These are phyloP conservation scores for Porites evermanni DNA, from an alignment of 92 coral and sea anemone genomes.

Conservation along the genomic window DNA sequence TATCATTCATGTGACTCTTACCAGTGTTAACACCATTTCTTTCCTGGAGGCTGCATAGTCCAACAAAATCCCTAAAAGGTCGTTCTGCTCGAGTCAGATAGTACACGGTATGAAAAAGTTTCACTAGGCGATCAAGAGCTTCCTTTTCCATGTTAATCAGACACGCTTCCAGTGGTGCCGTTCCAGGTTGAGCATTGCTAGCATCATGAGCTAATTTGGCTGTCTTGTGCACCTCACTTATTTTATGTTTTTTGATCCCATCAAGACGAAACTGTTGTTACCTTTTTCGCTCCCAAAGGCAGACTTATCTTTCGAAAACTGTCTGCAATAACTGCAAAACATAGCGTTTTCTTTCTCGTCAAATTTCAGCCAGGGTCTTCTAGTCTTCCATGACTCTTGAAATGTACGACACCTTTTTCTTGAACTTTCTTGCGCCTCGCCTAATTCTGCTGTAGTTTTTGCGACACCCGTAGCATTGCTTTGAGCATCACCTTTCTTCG, in stretches of 20 bases:
- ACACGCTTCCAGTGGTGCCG: too few species aligned
- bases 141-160: too few species aligned
- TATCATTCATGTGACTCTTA: too few species aligned
- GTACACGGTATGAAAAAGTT: too few species aligned
- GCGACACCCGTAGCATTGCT: conserved; percentile 25
- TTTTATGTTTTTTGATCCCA: conserved; percentile 29
- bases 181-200: too few species aligned
- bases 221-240: conserved; percentile 13
- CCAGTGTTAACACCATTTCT: too few species aligned
- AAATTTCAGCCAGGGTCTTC: conserved; percentile 46
- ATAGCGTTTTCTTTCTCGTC: conserved; percentile 24
- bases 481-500: conserved; percentile 19
- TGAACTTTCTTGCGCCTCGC: conserved; percentile 20
- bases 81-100: too few species aligned
- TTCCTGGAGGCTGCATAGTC: too few species aligned
- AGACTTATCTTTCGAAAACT: conserved; percentile 32
- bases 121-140: too few species aligned
- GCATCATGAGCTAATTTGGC: not conserved
- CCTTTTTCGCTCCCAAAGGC: conserved; percentile 2
- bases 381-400: conserved; percentile 32
- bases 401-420: conserved; percentile 14
- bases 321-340: conserved; percentile 40
- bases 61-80: too few species aligned
- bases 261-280: conserved; percentile 28
- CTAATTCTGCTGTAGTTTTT: conserved; percentile 36